Evolutionary conservation across 1,140 invertebrate genomes (phyloP).

Genomic region (Eupeodes corollae): DNA sequence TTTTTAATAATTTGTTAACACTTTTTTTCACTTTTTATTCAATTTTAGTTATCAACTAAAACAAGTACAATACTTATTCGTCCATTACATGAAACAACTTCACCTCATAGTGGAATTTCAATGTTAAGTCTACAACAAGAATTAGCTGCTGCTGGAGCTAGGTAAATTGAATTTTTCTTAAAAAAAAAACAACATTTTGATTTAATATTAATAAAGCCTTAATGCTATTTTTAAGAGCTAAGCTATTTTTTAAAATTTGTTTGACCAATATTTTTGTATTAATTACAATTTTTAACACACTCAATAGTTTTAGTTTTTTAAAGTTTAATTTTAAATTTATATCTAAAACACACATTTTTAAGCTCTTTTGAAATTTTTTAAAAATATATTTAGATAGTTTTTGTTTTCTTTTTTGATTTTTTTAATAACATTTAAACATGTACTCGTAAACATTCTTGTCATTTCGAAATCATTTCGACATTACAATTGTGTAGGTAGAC

Average conservation of each 20-base stretch:
- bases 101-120: constrained; percentile 26
- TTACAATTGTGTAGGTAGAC: too few species aligned
- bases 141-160: constrained; percentile 7
- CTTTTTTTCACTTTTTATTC: not conserved
- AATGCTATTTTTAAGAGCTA: too few species aligned
- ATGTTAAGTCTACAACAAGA: constrained; percentile 29
- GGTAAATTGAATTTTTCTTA: constrained; percentile 7
- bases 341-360: too few species aligned
- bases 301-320: not conserved
- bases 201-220: not conserved
- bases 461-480: too few species aligned
- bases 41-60: constrained; percentile 10
- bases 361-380: too few species aligned
- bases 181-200: constrained; percentile 4
- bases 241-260: too few species aligned
- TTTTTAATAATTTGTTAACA: too few species aligned
- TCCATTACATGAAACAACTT: constrained; percentile 33
- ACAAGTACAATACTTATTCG: constrained; percentile 34
- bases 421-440: too few species aligned
- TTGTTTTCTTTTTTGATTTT: too few species aligned
- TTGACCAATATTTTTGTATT: constrained; percentile 1
- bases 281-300: not conserved
- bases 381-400: too few species aligned
- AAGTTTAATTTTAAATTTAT: not conserved
- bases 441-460: too few species aligned